Conservation (phyloP, 2,797 vertebrate species). For the Bryconaethiops microstoma region DNA sequence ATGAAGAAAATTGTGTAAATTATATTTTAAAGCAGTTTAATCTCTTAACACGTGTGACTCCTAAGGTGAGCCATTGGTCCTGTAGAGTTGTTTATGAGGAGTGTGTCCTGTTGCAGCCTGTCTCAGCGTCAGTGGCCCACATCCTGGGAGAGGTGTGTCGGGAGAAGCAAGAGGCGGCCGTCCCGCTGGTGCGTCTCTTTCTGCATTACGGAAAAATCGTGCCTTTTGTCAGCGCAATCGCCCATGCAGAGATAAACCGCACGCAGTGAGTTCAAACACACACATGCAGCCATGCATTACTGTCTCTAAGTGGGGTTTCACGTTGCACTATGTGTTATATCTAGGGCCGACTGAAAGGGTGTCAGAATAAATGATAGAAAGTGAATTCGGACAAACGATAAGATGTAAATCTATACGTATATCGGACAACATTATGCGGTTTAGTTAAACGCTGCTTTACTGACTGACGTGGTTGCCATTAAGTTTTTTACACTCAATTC, state of each 20-base stretch:
- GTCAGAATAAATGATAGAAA: too few relatives aligned
- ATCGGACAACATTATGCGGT: too few relatives aligned
- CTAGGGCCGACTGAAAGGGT: background rate
- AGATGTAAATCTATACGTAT: too few relatives aligned
- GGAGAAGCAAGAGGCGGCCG: slow-evolving; percentile 96
- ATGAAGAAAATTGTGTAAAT: too few relatives aligned
- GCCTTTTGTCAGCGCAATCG: slow-evolving; percentile 97
- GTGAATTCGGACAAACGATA: too few relatives aligned
- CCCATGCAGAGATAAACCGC: slow-evolving; percentile 93
- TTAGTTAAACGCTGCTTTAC: too few relatives aligned
- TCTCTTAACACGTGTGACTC: too few relatives aligned
- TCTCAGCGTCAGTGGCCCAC: slow-evolving; percentile 92
- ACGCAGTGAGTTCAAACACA: slow-evolving; percentile 87
- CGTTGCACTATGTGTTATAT: background rate
- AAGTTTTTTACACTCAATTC: too few relatives aligned
- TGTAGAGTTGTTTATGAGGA: background rate
- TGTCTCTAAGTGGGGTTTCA: background rate
- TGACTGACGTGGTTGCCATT: too few relatives aligned
- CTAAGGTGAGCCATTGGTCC: background rate
- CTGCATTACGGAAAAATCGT: slow-evolving; percentile 94
- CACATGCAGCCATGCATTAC: slow-evolving; percentile 22
- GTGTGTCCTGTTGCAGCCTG: slow-evolving; percentile 78
- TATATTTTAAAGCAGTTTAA: too few relatives aligned
- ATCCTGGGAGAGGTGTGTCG: slow-evolving; percentile 94
- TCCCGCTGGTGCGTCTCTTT: slow-evolving; percentile 94